Conservation (phyloP, 2,113 vertebrate genomes). For the Tichodroma muraria region DNA sequence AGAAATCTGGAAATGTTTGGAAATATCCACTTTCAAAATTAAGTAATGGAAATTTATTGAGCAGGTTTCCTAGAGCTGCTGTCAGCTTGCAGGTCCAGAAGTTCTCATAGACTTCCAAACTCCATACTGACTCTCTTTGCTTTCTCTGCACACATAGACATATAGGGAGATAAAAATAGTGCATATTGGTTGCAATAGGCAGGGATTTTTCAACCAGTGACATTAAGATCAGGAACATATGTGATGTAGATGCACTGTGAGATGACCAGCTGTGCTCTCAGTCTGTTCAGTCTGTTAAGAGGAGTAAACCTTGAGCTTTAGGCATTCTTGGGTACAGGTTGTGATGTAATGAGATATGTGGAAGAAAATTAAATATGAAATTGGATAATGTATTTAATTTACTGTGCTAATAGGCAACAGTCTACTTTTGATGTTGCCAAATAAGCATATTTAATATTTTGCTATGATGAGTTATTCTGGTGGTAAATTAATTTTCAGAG, state of each 20-base stretch:
- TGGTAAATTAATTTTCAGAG: background rate
- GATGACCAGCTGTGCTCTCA: slow-evolving; percentile 32
- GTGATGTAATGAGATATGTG: background rate
- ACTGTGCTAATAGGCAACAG: slow-evolving; percentile 16
- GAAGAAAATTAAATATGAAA: slow-evolving; percentile 46
- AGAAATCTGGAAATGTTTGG: background rate
- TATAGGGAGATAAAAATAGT: background rate
- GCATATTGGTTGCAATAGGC: background rate
- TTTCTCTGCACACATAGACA: background rate
- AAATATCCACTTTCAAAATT: background rate
- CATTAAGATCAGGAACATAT: background rate
- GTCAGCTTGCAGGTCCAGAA: background rate
- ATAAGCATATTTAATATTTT: slow-evolving; percentile 24
- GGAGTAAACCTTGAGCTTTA: slow-evolving; percentile 9
- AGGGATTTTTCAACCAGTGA: background rate
- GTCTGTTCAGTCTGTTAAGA: slow-evolving; percentile 11
- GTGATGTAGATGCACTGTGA: background rate
- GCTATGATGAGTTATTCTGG: background rate
- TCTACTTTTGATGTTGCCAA: background rate
- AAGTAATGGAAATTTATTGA: background rate
- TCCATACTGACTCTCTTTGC: background rate
- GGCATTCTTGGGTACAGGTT: background rate
- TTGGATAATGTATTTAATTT: slow-evolving; percentile 4
- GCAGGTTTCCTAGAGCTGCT: background rate
- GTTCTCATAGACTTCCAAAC: background rate